These are phyloP conservation scores for Myotis brandtii DNA, from an alignment of 2,113 vertebrate genomes.

Conservation along the genomic window DNA sequence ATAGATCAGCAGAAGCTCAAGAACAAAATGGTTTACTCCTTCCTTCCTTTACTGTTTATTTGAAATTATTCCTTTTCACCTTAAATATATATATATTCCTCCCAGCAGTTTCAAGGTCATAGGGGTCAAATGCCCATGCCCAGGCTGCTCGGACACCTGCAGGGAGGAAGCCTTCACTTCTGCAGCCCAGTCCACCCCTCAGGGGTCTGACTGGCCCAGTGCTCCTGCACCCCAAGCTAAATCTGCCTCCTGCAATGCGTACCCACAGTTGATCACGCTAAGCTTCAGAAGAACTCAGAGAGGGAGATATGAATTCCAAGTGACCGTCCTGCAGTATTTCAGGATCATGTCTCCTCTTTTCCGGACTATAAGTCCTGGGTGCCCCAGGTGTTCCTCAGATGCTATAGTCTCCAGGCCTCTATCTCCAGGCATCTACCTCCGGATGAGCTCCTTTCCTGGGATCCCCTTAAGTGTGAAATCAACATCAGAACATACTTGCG, in stretches of 20 bases:
- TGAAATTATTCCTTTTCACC: not conserved
- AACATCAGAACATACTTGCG: not conserved
- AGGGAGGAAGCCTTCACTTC: not conserved
- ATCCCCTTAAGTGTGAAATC: not conserved
- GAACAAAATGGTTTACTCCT: not conserved
- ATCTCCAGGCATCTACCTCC: not conserved
- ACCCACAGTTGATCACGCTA: not conserved
- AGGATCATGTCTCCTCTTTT: not conserved
- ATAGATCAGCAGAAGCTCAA: not conserved
- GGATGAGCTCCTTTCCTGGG: not conserved
- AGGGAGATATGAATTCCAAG: not conserved
- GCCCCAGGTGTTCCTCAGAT: not conserved
- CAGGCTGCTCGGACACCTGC: not conserved
- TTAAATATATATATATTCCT: not conserved
- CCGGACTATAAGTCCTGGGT: not conserved
- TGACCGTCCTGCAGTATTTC: not conserved
- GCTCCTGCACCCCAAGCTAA: not conserved
- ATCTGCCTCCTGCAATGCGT: not conserved
- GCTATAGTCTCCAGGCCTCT: not conserved
- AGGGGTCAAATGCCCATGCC: not conserved
- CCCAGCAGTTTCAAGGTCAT: not conserved
- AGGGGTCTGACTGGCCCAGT: fast-evolving
- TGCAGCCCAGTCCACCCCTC: fast-evolving
- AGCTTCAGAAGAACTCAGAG: not conserved
- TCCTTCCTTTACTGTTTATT: not conserved